Evolutionary conservation across 2,797 vertebrate genomes (phyloP).

Genomic region (Aldrovandia affinis): DNA sequence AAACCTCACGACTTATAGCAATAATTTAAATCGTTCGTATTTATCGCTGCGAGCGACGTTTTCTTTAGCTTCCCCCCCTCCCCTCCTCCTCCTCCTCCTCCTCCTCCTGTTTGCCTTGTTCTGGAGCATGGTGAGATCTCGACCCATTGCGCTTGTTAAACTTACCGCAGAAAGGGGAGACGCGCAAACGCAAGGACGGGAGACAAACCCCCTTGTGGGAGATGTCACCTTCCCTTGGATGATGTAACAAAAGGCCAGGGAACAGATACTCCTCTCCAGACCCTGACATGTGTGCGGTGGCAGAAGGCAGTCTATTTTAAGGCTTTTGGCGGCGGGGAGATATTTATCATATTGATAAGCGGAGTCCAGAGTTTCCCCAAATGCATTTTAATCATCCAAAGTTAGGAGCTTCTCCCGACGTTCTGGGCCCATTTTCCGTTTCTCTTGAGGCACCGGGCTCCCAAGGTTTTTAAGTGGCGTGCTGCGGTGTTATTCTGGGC

Average conservation of each 20-base stretch:
- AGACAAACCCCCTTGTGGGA: neutral
- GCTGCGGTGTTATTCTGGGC: neutral
- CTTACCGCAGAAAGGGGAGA: neutral
- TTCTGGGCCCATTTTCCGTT: neutral
- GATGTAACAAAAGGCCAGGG: constrained; percentile 8
- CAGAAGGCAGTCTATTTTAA: constrained; percentile 16
- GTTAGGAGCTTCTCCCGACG: neutral
- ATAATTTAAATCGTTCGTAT: constrained; percentile 28
- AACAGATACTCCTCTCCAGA: neutral
- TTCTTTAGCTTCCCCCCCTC: too few relatives aligned
- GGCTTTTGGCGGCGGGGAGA: neutral
- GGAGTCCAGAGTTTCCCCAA: neutral
- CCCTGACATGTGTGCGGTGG: neutral
- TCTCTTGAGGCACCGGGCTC: neutral
- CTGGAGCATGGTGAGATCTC: neutral
- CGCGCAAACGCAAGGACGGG: neutral
- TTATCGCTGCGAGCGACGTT: constrained; percentile 4
- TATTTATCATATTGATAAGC: constrained; percentile 18
- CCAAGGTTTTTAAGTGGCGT: neutral
- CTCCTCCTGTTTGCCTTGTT: neutral
- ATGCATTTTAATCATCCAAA: constrained; percentile 9
- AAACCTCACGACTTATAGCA: constrained; percentile 25
- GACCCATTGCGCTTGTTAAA: neutral
- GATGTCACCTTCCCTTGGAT: neutral
- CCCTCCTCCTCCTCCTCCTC: too few relatives aligned